Evolutionary conservation across 2,797 vertebrate genomes (phyloP).

Genomic region (Pangasius larnaudii): DNA sequence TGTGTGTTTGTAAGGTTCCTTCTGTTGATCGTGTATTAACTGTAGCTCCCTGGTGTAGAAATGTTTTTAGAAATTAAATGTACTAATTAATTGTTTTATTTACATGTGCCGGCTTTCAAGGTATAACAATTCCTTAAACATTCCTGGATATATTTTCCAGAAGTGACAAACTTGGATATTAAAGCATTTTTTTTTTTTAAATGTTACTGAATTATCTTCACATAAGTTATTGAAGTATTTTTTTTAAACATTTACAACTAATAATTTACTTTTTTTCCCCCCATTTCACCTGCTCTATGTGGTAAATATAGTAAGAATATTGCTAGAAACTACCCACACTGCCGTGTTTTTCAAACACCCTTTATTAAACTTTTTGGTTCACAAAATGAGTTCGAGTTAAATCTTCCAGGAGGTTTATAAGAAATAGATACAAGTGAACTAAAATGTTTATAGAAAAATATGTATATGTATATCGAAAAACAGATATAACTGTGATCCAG

Average conservation of each 20-base stretch:
- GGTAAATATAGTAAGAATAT: too few relatives aligned
- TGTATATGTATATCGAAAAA: too few relatives aligned
- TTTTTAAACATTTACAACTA: too few relatives aligned
- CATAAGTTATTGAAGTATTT: too few relatives aligned
- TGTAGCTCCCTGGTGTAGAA: background rate
- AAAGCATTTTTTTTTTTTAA: too few relatives aligned
- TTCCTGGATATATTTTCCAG: background rate
- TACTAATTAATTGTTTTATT: background rate
- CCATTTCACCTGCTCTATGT: too few relatives aligned
- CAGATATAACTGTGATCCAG: background rate
- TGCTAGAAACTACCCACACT: too few relatives aligned
- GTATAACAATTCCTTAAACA: background rate
- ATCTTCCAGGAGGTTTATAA: background rate
- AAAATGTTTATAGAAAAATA: too few relatives aligned
- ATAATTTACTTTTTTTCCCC: too few relatives aligned
- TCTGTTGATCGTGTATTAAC: background rate
- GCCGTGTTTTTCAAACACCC: background rate
- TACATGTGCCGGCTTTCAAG: background rate
- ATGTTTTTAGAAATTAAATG: background rate
- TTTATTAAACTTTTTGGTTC: background rate
- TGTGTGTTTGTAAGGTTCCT: background rate
- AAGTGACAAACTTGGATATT: too few relatives aligned
- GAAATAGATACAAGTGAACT: background rate
- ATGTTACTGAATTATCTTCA: too few relatives aligned
- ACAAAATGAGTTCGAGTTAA: background rate